These are phyloP conservation scores for Chaenodraco wilsoni DNA, from an alignment of 2,797 vertebrate species.

Conservation along the genomic window DNA sequence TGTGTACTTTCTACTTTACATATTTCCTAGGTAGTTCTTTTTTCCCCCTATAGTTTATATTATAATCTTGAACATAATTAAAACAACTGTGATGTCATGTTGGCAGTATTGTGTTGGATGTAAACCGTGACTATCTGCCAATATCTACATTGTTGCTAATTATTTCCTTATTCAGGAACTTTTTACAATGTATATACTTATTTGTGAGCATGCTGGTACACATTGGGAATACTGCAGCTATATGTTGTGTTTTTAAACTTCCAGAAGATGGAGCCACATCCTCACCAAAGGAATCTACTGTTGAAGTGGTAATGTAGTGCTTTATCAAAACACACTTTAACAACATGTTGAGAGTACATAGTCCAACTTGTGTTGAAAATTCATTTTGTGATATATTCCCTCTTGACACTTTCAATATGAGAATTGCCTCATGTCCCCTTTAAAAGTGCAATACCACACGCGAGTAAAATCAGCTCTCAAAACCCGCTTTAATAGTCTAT, in stretches of 20 bases:
- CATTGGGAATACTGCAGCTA: too few species aligned
- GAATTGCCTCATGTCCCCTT: background rate
- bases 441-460: background rate
- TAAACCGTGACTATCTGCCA: background rate
- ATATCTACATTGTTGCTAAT: background rate
- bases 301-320: fast-evolving
- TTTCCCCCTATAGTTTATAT: fast-evolving
- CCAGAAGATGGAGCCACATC: slow-evolving; percentile 76
- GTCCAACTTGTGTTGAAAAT: too few species aligned
- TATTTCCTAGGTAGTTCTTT: fast-evolving
- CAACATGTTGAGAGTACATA: background rate
- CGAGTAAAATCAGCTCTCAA: background rate
- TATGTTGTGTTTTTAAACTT: background rate
- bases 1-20: background rate
- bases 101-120: background rate
- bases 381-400: background rate
- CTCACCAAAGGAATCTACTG: slow-evolving; percentile 15
- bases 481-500: background rate
- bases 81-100: background rate
- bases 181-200: too few species aligned
- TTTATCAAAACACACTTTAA: background rate
- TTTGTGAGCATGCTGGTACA: background rate
- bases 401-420: background rate
- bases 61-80: fast-evolving
- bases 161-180: fast-evolving